Conservation (phyloP, 2,888 invertebrate species). For the Tubulanus polymorphus region DNA sequence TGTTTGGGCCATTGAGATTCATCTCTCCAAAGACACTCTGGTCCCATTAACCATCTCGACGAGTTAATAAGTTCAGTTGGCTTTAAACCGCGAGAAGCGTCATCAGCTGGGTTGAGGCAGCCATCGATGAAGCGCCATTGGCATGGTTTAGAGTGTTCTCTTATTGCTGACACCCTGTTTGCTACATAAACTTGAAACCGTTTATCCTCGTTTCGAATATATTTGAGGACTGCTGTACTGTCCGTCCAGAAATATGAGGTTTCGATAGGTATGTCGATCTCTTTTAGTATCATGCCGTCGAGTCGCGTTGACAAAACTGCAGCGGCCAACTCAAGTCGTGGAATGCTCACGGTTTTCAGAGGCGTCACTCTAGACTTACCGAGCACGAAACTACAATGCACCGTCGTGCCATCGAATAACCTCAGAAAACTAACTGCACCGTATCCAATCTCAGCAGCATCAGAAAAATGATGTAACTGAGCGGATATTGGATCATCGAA, state of each 20-base stretch:
- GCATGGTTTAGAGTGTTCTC: too few species aligned
- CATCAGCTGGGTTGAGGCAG: too few species aligned
- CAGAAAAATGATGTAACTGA: conserved; percentile 5
- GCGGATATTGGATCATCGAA: not conserved
- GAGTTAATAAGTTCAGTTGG: too few species aligned
- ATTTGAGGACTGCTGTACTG: too few species aligned
- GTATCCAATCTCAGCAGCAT: conserved; percentile 1
- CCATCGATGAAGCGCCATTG: too few species aligned
- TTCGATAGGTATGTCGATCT: not conserved
- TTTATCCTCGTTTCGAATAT: too few species aligned
- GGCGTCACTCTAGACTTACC: not conserved
- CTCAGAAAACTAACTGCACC: not conserved
- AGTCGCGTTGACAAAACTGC: conserved; percentile 2
- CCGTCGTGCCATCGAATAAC: not conserved
- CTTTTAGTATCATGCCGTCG: conserved; percentile 2
- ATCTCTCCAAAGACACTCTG: too few species aligned
- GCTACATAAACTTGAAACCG: too few species aligned
- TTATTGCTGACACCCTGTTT: too few species aligned
- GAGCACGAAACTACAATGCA: not conserved
- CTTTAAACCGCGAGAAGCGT: too few species aligned
- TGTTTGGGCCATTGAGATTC: not conserved
- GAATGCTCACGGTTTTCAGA: not conserved
- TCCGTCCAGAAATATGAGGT: too few species aligned
- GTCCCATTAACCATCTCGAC: too few species aligned
- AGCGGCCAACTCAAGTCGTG: not conserved